Conservation (phyloP, 2,888 invertebrate species). For the Maniola hyperantus region DNA sequence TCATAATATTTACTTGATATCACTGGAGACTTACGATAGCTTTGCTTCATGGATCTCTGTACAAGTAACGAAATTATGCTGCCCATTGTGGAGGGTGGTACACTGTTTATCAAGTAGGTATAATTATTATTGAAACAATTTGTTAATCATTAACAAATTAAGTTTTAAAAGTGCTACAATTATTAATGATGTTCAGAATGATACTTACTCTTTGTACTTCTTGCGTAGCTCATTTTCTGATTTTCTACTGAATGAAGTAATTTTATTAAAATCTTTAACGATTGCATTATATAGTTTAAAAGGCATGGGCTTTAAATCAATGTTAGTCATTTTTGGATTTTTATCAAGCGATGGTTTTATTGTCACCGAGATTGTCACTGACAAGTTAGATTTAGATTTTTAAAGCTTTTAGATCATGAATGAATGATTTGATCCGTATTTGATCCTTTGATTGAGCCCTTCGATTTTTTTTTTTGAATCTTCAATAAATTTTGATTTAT, state of each 20-base stretch:
- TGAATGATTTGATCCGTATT: too few species aligned
- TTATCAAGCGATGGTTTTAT: not conserved
- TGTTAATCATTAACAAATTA: too few species aligned
- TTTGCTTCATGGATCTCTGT: constrained; percentile 84
- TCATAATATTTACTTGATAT: constrained; percentile 81
- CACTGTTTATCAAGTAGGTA: constrained; percentile 54
- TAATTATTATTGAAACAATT: not conserved
- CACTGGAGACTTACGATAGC: constrained; percentile 83
- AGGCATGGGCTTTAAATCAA: constrained; percentile 61
- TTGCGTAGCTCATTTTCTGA: constrained; percentile 82
- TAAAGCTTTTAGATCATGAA: too few species aligned
- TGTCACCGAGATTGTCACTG: too few species aligned
- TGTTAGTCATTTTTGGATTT: not conserved
- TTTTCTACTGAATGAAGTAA: constrained; percentile 81
- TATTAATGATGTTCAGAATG: too few species aligned
- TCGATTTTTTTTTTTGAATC: too few species aligned
- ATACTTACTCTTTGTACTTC: constrained; percentile 81
- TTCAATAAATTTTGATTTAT: too few species aligned
- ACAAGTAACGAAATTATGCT: constrained; percentile 87
- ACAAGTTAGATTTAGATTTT: too few species aligned
- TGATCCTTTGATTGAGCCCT: too few species aligned
- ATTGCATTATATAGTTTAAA: constrained; percentile 78
- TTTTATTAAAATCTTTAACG: constrained; percentile 79
- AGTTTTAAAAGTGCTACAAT: not conserved
- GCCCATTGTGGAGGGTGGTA: constrained; percentile 84